Evolutionary conservation across 1,140 invertebrate species (phyloP).

Genomic region (Thalassaphorura encarpata): DNA sequence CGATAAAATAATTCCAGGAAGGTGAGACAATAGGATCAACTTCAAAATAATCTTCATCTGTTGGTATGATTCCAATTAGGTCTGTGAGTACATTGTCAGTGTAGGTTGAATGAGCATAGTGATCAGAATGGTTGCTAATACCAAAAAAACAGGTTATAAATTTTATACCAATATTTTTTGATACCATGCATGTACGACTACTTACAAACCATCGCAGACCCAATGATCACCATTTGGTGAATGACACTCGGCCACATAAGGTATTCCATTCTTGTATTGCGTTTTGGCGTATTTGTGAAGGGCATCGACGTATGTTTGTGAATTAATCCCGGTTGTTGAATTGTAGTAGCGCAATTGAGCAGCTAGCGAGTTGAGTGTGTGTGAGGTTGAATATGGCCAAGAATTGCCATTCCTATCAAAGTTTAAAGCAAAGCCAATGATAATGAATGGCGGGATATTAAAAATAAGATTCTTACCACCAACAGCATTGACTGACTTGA

Average conservation of each 20-base stretch:
- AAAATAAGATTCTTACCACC: conserved; percentile 22
- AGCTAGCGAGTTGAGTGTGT: conserved; percentile 18
- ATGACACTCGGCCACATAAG: conserved; percentile 30
- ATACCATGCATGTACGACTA: no score
- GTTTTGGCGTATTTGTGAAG: conserved; percentile 24
- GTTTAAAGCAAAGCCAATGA: neutral
- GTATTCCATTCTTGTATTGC: conserved; percentile 27
- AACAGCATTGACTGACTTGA: conserved; percentile 22
- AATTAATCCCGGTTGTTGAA: neutral
- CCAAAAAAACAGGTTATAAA: no score
- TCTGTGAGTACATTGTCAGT: conserved; percentile 24
- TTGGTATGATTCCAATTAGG: conserved; percentile 21
- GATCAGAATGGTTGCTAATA: conserved; percentile 26
- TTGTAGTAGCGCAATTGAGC: conserved; percentile 16
- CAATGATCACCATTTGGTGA: conserved; percentile 18
- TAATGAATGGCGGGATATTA: neutral
- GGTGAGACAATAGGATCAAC: conserved; percentile 16
- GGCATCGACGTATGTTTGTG: conserved; percentile 13
- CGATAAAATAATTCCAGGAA: conserved; percentile 20
- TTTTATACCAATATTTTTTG: no score
- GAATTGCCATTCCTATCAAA: conserved; percentile 28
- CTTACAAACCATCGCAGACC: conserved; percentile 28
- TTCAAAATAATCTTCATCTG: conserved; percentile 9
- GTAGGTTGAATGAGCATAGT: conserved; percentile 29
- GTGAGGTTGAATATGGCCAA: conserved; percentile 29